Evolutionary conservation across 2,113 vertebrate genomes (phyloP).

Genomic region (crab-eating macaque (Macaca fascicularis)): T2T-MFA8v1.1 NC_088379.1:46667001-46667500

Average conservation of each 20-base stretch:
- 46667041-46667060: conserved; percentile 6
- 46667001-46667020: conserved; percentile 26
- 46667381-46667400: not conserved
- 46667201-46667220: not conserved
- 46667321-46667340: not conserved
- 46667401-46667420: not conserved
- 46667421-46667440: not conserved
- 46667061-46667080: conserved; percentile 3
- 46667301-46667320: not conserved
- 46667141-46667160: not conserved
- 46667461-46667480: not conserved
- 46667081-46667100: conserved; percentile 41
- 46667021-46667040: conserved; percentile 42
- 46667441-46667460: not conserved
- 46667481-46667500: not conserved
- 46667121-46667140: not conserved
- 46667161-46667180: not conserved
- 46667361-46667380: not conserved
- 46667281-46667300: not conserved
- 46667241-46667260: not conserved
- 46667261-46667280: not conserved
- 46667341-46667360: not conserved
- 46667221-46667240: not conserved
- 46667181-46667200: not conserved
- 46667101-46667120: not conserved